Percentiles rank a stretch among this genome's conserved stretches.
These are phyloP conservation scores for Paramacrobiotus metropolitanus DNA, from an alignment of 1,140 invertebrate species.

Conservation along the genomic window DNA sequence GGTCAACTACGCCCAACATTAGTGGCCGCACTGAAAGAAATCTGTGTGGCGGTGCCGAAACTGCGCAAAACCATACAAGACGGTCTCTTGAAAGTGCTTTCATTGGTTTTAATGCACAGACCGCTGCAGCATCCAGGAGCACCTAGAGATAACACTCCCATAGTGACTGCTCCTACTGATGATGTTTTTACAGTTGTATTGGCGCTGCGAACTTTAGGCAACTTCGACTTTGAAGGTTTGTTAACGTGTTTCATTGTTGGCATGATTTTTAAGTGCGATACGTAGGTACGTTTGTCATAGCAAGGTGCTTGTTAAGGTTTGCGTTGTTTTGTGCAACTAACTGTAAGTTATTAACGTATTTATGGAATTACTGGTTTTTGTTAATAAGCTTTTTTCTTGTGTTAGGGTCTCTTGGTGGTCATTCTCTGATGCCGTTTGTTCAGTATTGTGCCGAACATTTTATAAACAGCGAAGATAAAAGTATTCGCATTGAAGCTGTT, in stretches of 20 bases:
- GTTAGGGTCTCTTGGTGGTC: constrained; percentile 30
- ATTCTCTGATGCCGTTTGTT: constrained; percentile 73
- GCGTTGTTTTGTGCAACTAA: too few species aligned
- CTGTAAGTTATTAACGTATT: too few species aligned
- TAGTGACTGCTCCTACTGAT: too few species aligned
- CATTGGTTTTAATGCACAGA: constrained; percentile 65
- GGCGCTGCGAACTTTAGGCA: constrained; percentile 73
- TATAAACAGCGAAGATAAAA: constrained; percentile 65
- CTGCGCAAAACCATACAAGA: constrained; percentile 75
- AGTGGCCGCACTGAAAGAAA: constrained; percentile 64
- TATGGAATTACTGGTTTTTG: too few species aligned
- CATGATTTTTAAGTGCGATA: too few species aligned
- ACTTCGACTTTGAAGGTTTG: constrained; percentile 72
- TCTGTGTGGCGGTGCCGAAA: constrained; percentile 61
- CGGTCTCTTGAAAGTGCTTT: constrained; percentile 61
- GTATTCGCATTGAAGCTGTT: constrained; percentile 78
- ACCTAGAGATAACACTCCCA: constrained; percentile 25
- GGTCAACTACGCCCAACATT: constrained; percentile 37
- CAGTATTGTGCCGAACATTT: constrained; percentile 73
- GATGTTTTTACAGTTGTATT: constrained; percentile 65
- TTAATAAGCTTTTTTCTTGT: too few species aligned
- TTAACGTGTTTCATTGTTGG: constrained; percentile 15
- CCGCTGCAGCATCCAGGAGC: constrained; percentile 51
- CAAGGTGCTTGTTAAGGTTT: too few species aligned
- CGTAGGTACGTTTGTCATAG: too few species aligned